A percentile compares a stretch with the other conserved stretches of the same genome.
phyloP scores from a whole-genome alignment of 2,888 invertebrate species.

The Andrena bucephala region DNA sequence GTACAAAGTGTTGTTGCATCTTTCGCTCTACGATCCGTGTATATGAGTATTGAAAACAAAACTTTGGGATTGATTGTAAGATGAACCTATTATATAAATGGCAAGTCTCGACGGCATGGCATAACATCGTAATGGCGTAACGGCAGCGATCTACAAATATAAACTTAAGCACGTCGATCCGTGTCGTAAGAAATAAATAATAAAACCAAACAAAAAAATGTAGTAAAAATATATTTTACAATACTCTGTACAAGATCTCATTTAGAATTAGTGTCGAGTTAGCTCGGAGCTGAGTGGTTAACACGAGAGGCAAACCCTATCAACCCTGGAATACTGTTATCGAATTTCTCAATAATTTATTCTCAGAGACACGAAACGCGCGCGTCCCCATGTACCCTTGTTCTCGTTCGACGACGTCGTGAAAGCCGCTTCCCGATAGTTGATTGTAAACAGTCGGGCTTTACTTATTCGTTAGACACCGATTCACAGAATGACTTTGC shows the following conservation, averaged over 20 bases:
- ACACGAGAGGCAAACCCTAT: slow-evolving; percentile 25
- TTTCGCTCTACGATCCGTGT: slow-evolving; percentile 62
- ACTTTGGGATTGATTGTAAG: slow-evolving; percentile 55
- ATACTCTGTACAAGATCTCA: slow-evolving; percentile 80
- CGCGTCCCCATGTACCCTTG: too few relatives aligned
- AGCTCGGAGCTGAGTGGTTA: slow-evolving; percentile 43
- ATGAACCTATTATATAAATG: slow-evolving; percentile 72
- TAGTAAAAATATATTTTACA: slow-evolving; percentile 83
- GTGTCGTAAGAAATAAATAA: slow-evolving; percentile 78
- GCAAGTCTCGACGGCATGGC: slow-evolving; percentile 82
- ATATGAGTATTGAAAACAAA: slow-evolving; percentile 79
- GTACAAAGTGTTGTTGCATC: slow-evolving; percentile 60
- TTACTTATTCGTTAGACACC: too few relatives aligned
- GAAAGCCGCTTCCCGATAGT: neutral
- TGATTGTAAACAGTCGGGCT: too few relatives aligned
- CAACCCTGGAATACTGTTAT: slow-evolving; percentile 56
- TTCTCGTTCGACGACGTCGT: neutral
- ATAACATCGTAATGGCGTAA: slow-evolving; percentile 72
- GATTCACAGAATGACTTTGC: neutral
- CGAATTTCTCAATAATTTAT: neutral
- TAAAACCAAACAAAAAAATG: slow-evolving; percentile 74
- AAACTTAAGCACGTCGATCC: slow-evolving; percentile 53
- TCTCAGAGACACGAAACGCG: neutral
- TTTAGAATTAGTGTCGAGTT: slow-evolving; percentile 62
- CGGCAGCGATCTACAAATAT: slow-evolving; percentile 56